Conservation (phyloP, 2,797 vertebrate species). For the Myoxocephalus aenaeus region DNA sequence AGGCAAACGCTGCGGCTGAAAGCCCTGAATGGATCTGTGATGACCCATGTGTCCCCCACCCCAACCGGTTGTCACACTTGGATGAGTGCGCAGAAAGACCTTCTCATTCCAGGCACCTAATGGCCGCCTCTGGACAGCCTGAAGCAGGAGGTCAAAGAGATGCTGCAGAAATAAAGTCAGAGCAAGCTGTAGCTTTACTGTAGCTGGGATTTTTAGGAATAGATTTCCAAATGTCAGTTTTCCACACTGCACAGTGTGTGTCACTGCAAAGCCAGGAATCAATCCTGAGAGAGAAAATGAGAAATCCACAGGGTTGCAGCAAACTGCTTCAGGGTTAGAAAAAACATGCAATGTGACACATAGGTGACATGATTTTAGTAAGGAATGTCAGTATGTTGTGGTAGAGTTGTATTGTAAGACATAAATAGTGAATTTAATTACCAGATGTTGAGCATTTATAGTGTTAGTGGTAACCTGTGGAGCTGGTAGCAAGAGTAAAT, state of each 20-base stretch:
- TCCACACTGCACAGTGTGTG: conserved; percentile 2
- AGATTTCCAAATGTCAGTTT: conserved; percentile 34
- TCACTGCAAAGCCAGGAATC: conserved; percentile 37
- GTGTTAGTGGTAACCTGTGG: no score
- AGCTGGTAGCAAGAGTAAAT: background rate
- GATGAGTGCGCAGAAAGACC: conserved; percentile 61
- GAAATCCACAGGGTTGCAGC: background rate
- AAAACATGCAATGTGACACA: background rate
- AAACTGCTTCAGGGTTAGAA: background rate
- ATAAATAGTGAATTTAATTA: conserved; percentile 17
- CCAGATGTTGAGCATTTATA: background rate
- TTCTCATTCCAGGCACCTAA: conserved; percentile 58
- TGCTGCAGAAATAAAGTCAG: conserved; percentile 4
- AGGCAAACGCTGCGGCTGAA: conserved; percentile 50
- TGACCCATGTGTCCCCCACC: conserved; percentile 53
- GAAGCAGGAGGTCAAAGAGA: conserved; percentile 45
- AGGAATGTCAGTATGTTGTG: background rate
- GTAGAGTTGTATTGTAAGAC: background rate
- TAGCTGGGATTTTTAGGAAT: conserved; percentile 20
- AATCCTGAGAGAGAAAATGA: conserved; percentile 42
- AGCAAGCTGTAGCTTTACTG: background rate
- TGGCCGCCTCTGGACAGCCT: conserved; percentile 38
- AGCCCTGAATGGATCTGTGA: conserved; percentile 65
- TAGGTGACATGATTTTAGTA: conserved; percentile 5
- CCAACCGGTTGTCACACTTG: conserved; percentile 63